Conservation (phyloP, 2,888 invertebrate genomes). For the Calliscelio sp. region DNA sequence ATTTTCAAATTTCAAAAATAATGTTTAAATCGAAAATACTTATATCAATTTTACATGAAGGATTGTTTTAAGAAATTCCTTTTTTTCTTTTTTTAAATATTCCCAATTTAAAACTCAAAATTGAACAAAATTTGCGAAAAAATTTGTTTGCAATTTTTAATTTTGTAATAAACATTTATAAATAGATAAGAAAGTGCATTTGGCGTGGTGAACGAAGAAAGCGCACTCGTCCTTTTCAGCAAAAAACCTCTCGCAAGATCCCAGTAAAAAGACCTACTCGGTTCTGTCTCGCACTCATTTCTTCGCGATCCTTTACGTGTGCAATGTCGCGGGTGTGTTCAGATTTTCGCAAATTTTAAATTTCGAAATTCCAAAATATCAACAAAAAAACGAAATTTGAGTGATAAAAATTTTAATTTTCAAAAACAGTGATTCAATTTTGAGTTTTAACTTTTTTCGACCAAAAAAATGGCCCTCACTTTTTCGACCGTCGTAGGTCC, state of each 20-base stretch:
- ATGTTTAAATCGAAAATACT: too few species aligned
- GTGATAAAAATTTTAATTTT: not conserved
- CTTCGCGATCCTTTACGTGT: constrained; percentile 12
- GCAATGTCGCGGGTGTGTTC: constrained; percentile 12
- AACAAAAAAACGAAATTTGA: too few species aligned
- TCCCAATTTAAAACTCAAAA: too few species aligned
- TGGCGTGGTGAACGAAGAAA: constrained; percentile 21
- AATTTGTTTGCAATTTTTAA: too few species aligned
- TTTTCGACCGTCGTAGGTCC: constrained; percentile 89
- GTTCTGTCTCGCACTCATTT: constrained; percentile 35
- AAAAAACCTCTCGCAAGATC: constrained; percentile 30
- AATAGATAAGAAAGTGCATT: not conserved
- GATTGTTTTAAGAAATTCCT: too few species aligned
- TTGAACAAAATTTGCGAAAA: too few species aligned
- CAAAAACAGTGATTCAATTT: not conserved
- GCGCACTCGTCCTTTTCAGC: constrained; percentile 22
- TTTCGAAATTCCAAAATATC: too few species aligned
- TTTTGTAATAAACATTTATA: not conserved
- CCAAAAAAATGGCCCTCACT: constrained; percentile 30
- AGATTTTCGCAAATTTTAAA: not conserved
- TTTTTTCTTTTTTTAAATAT: too few species aligned
- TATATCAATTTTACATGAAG: too few species aligned
- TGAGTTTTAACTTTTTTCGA: too few species aligned
- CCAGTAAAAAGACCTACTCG: constrained; percentile 37
- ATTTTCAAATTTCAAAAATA: too few species aligned